These are phyloP conservation scores for Glyphotaelius pellucidus DNA, from an alignment of 2,888 invertebrate genomes.

Conservation along the genomic window DNA sequence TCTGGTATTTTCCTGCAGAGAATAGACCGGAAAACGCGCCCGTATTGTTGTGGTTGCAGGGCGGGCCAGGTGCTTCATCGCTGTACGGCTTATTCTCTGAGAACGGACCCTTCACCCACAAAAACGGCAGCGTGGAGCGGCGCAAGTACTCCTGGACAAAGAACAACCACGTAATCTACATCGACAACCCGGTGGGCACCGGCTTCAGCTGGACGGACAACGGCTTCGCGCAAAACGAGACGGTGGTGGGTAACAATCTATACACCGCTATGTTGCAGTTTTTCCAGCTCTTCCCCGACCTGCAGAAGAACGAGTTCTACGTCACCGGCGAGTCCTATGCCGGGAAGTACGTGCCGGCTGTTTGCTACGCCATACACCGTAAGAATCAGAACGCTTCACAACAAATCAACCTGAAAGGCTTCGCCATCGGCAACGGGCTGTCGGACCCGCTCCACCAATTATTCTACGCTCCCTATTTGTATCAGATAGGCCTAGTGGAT, in stretches of 20 bases:
- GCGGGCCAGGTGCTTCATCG: conserved; percentile 90
- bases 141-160: conserved; percentile 89
- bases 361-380: conserved; percentile 86
- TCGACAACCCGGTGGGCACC: conserved; percentile 95
- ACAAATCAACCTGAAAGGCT: conserved; percentile 75
- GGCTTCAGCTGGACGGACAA: conserved; percentile 93
- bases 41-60: conserved; percentile 90
- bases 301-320: conserved; percentile 85
- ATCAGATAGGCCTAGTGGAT: conserved; percentile 72
- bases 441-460: conserved; percentile 87
- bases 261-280: conserved; percentile 87
- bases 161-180: conserved; percentile 88
- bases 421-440: conserved; percentile 82
- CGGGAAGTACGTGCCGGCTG: conserved; percentile 87
- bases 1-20: conserved; percentile 92
- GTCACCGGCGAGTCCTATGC: conserved; percentile 94
- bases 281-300: conserved; percentile 87
- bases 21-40: conserved; percentile 79
- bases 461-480: conserved; percentile 87
- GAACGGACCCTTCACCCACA: conserved; percentile 86
- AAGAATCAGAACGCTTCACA: conserved; percentile 74
- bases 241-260: conserved; percentile 84
- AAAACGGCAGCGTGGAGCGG: conserved; percentile 68
- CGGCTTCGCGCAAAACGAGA: conserved; percentile 89
- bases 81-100: conserved; percentile 89